phyloP scores from a whole-genome alignment of 2,888 invertebrate species.

The Hesperia comma region DNA sequence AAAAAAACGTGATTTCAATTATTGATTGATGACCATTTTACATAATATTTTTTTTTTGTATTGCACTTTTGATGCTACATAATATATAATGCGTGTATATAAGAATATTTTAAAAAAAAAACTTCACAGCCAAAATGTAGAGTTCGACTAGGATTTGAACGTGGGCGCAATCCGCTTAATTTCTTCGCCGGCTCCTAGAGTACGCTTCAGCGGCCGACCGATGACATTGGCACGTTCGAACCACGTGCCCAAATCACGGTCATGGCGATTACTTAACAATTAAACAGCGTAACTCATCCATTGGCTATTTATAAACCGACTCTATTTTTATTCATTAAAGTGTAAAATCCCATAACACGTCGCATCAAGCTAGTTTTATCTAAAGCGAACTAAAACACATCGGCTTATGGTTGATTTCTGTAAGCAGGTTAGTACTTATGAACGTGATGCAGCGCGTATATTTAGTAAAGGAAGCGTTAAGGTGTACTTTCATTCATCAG shows the following conservation, averaged over 20 bases:
- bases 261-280: not conserved
- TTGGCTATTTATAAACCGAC: not conserved
- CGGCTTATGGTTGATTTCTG: slow-evolving; percentile 8
- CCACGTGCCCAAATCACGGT: slow-evolving; percentile 40
- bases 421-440: not conserved
- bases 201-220: slow-evolving; percentile 22
- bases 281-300: not conserved
- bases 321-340: not conserved
- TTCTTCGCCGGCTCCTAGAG: not conserved
- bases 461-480: slow-evolving; percentile 7
- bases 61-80: too few relatives aligned
- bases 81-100: too few relatives aligned
- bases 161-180: not conserved
- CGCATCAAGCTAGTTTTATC: not conserved
- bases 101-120: too few relatives aligned
- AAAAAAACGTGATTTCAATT: too few relatives aligned
- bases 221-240: slow-evolving; percentile 43
- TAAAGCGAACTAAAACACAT: not conserved
- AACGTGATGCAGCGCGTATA: slow-evolving; percentile 3
- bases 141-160: too few relatives aligned
- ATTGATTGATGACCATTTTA: too few relatives aligned
- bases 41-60: too few relatives aligned
- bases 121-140: too few relatives aligned
- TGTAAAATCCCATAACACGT: not conserved
- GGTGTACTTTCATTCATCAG: slow-evolving; percentile 20